Evolutionary conservation across 2,113 vertebrate species (phyloP).

Genomic region (Hystrix brachyura): DNA sequence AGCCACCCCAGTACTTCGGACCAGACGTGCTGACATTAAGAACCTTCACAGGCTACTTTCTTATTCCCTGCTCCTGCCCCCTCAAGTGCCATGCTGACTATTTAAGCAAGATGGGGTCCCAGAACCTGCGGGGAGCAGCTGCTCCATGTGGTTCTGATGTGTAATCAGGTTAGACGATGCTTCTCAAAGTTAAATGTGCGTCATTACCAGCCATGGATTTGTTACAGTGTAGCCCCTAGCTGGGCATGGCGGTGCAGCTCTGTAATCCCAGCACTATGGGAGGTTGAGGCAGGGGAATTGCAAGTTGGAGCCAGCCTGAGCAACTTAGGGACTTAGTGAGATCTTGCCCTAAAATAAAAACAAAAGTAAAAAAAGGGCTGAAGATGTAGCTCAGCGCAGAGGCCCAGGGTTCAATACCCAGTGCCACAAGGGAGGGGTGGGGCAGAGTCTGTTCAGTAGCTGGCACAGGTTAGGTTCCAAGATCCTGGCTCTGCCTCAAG

Average conservation of each 20-base stretch:
- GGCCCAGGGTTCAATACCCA: background rate
- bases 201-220: fast-evolving
- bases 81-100: background rate
- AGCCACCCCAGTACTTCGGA: no score
- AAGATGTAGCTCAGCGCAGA: background rate
- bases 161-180: background rate
- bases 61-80: background rate
- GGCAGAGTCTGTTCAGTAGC: background rate
- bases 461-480: background rate
- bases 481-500: background rate
- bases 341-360: background rate
- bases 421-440: background rate
- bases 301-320: background rate
- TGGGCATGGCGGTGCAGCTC: background rate
- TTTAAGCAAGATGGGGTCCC: background rate
- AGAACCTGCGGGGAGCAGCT: background rate
- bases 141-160: background rate
- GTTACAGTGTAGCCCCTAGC: no score
- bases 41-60: background rate
- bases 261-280: background rate
- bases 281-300: no score
- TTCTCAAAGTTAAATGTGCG: no score
- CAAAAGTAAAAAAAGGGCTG: background rate
- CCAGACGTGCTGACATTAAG: no score
- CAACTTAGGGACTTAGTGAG: background rate